Evolutionary conservation across 2,888 invertebrate genomes (phyloP), one percentile per base, ranked within the genome.

Genomic region (Acrocyrtus sp.): DNA sequence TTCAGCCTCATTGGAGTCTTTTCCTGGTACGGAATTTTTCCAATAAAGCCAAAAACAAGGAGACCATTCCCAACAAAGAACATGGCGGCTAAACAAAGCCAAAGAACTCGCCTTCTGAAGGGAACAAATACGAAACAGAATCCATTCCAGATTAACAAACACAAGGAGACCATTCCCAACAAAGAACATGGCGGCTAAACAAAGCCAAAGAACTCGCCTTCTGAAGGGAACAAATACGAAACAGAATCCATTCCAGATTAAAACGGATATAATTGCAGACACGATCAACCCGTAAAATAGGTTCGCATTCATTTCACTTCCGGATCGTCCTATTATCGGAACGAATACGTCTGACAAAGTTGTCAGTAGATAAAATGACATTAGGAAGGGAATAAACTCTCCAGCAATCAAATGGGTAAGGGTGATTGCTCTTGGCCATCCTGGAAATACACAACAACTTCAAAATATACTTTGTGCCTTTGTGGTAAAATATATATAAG

Each of bases 1-100:
- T 72, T 75, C 1, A 80, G 48, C 26, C 80, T 66, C 79, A 81
- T 77, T 1, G 81, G 81, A 17, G 81, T 79, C 62, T 79, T 79
- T 47, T 77, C 77, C 24, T 70, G 70, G 50, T 77, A 81, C 0
- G 81, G 80, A 34, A 80, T 61, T 65, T 76, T 79, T 10, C 81
- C 81, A 50, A 81, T 53, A 50, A 79, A 78, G n/a, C 80, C 80
- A 61, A 75, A 75, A 15, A 74, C 74, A 4, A 81, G 43, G 22
- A 77, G 22, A 1, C 75, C 72, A 60, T 78, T 80, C 4, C 74
- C 27, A 2, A 75, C 50, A 41, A 81, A 70, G 26, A 80, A 69
- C 29, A 62, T 53, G n/a, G 60, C 43, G n/a, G 76, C 29, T 10
- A 79, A 39, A 47, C 69, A 70, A 6, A 68, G 58, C 41, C 75